Percentiles rank a stretch among this genome's conserved stretches.
These are phyloP conservation scores for Altica lythri DNA, from an alignment of 2,888 invertebrate genomes.

Conservation along the genomic window DNA sequence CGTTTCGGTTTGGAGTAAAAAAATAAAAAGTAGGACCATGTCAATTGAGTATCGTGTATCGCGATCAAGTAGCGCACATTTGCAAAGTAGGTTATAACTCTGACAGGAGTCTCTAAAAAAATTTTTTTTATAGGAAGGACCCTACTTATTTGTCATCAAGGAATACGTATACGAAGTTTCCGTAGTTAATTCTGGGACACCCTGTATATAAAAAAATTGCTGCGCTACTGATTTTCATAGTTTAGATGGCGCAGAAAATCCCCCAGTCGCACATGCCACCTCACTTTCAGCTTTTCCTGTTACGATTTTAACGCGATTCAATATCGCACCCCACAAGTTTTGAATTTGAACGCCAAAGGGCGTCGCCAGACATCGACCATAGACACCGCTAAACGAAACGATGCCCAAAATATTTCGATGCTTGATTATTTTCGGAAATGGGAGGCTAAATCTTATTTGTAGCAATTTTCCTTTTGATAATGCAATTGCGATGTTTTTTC, in stretches of 20 bases:
- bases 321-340: constrained; percentile 29
- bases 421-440: constrained; percentile 45
- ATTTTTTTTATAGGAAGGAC: too few species aligned
- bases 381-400: constrained; percentile 28
- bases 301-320: constrained; percentile 32
- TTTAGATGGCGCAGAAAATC: not conserved
- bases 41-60: too few species aligned
- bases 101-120: too few species aligned
- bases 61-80: too few species aligned
- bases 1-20: too few species aligned
- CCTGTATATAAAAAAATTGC: not conserved
- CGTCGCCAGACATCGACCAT: constrained; percentile 38
- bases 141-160: too few species aligned
- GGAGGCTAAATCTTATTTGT: constrained; percentile 47
- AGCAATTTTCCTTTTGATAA: constrained; percentile 42
- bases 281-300: constrained; percentile 29
- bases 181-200: too few species aligned
- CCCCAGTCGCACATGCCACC: constrained; percentile 20
- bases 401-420: constrained; percentile 42
- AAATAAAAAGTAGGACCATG: too few species aligned
- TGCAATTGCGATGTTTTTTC: constrained; percentile 24
- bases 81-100: too few species aligned
- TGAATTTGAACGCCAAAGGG: constrained; percentile 37
- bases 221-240: constrained; percentile 6
- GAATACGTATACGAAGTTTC: too few species aligned